Evolutionary conservation across 2,888 invertebrate species (phyloP).

Genomic region (Empis livida): DNA sequence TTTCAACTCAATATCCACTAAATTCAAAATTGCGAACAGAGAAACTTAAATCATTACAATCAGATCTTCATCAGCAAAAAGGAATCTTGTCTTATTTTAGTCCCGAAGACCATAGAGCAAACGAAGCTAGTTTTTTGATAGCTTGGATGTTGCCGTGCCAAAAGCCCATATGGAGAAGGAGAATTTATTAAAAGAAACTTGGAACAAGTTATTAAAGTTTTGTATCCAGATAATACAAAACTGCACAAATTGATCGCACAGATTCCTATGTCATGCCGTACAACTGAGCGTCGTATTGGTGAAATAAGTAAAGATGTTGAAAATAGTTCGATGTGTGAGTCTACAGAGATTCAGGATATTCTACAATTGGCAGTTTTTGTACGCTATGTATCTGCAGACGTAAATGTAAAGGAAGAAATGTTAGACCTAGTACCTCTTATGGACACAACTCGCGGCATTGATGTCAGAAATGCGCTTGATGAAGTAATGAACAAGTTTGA

Average conservation of each 20-base stretch:
- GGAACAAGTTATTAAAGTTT: conserved; percentile 4
- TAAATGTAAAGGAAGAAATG: conserved; percentile 1
- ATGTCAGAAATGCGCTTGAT: too few species aligned
- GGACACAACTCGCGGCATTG: too few species aligned
- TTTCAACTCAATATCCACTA: conserved; percentile 1
- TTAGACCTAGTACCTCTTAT: too few species aligned
- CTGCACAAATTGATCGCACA: conserved; percentile 2
- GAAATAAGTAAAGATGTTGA: conserved; percentile 1
- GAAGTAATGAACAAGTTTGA: too few species aligned
- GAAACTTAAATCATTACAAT: too few species aligned
- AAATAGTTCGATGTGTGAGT: conserved; percentile 1
- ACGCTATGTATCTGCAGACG: conserved; percentile 1
- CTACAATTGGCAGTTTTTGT: conserved; percentile 5
- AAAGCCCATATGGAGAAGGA: conserved; percentile 5
- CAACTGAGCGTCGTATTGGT: conserved; percentile 4
- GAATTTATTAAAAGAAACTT: conserved; percentile 7
- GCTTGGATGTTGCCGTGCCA: conserved; percentile 4
- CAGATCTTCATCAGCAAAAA: too few species aligned
- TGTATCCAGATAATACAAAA: conserved; percentile 6
- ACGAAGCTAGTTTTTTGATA: conserved; percentile 3
- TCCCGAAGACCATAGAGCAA: too few species aligned
- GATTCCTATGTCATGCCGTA: neutral
- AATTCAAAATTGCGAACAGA: neutral
- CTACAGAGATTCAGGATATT: conserved; percentile 3
- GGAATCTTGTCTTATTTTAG: too few species aligned